A percentile compares a stretch with the other conserved stretches of the same genome.
Evolutionary conservation across 2,888 invertebrate species (phyloP).

Genomic region (Polydrusus tereticollis): DNA sequence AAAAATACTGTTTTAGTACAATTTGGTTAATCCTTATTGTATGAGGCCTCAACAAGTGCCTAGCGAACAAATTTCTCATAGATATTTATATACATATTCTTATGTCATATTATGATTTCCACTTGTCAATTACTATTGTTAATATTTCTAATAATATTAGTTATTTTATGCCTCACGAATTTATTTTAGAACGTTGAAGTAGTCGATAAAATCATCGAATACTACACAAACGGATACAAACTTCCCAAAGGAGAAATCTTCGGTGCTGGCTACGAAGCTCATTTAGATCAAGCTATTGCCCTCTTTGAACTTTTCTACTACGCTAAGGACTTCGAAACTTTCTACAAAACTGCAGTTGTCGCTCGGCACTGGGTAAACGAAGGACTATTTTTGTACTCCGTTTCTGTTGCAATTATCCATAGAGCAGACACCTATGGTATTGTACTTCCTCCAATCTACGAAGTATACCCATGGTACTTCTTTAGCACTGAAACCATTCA

Average conservation of each 20-base stretch:
- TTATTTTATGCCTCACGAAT: background rate
- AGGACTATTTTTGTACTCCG: slow-evolving; percentile 64
- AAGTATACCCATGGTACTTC: slow-evolving; percentile 80
- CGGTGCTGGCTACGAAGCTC: slow-evolving; percentile 73
- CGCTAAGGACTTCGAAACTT: slow-evolving; percentile 79
- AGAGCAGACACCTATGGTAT: slow-evolving; percentile 75
- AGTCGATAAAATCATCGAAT: slow-evolving; percentile 71
- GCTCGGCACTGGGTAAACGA: slow-evolving; percentile 66
- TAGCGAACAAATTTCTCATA: too few relatives aligned
- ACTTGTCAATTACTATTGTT: too few relatives aligned
- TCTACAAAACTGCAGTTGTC: slow-evolving; percentile 78
- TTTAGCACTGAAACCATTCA: slow-evolving; percentile 77
- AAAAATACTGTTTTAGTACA: too few relatives aligned
- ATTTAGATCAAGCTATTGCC: slow-evolving; percentile 74
- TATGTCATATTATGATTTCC: too few relatives aligned
- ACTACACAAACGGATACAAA: slow-evolving; percentile 68
- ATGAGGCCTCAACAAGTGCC: too few relatives aligned
- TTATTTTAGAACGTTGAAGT: slow-evolving; percentile 70
- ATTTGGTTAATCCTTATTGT: too few relatives aligned
- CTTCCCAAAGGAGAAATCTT: slow-evolving; percentile 74
- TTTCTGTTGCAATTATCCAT: slow-evolving; percentile 74
- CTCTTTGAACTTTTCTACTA: slow-evolving; percentile 78
- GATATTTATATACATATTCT: too few relatives aligned
- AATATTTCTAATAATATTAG: too few relatives aligned
- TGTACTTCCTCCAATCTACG: slow-evolving; percentile 79